Percentiles rank a stretch among this genome's conserved stretches.
phyloP scores from a whole-genome alignment of 2,797 vertebrate genomes.

The Triplophysa bombifrons region DNA sequence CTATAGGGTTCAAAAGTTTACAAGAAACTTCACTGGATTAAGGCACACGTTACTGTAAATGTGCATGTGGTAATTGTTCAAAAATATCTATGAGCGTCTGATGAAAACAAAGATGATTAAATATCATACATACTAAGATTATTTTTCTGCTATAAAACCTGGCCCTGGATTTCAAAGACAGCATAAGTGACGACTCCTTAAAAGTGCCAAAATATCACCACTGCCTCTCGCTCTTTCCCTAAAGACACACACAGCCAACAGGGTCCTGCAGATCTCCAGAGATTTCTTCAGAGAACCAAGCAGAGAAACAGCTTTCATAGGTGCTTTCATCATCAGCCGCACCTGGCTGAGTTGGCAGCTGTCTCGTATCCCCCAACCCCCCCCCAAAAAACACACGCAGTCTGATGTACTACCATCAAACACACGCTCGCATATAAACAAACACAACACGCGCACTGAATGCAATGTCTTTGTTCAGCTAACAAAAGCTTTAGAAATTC shows the following conservation, averaged over 20 bases:
- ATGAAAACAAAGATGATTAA: neutral
- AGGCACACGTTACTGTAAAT: too few species aligned
- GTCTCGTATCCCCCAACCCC: neutral
- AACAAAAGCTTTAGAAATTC: conserved; percentile 10
- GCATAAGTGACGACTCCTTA: conserved; percentile 3
- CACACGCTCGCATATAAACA: conserved; percentile 2
- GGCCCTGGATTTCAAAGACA: conserved; percentile 6
- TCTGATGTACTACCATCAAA: neutral
- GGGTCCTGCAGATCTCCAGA: conserved; percentile 46
- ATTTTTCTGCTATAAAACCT: neutral
- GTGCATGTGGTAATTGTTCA: neutral
- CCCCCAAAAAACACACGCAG: conserved; percentile 32
- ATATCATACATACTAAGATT: neutral
- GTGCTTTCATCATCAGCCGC: conserved; percentile 55
- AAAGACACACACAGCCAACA: conserved; percentile 29
- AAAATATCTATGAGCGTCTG: neutral
- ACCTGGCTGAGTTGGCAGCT: conserved; percentile 56
- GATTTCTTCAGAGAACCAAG: conserved; percentile 58
- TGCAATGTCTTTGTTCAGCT: conserved; percentile 16
- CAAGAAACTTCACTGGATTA: neutral
- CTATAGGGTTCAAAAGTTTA: neutral
- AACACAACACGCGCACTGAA: neutral
- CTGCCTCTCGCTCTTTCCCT: conserved; percentile 22
- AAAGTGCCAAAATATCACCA: conserved; percentile 29
- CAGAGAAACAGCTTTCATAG: conserved; percentile 52